Base-by-base conservation (phyloP, 2,888 invertebrate species). In the Oegoconia quadripuncta region DNA sequence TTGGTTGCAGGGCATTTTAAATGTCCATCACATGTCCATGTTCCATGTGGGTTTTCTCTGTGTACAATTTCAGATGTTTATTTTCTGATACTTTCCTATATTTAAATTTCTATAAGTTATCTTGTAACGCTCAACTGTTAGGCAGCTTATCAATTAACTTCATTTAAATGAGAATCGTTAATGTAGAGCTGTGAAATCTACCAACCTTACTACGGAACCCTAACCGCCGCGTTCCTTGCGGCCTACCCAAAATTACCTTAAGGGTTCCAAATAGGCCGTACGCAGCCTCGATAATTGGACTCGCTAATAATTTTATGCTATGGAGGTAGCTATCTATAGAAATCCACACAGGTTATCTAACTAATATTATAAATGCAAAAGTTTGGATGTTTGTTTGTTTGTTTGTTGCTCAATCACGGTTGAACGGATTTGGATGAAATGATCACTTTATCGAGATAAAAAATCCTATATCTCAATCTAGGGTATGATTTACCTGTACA, bases 141-240 rank as follows among this genome's bases (percentile, higher is more conserved):
- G 3, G 23, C 3, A 45, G 45, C 45, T 41, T 45, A 47, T 41
- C 45, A 46, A 42, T 50, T 46, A 52, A 51, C 50, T 49, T 52
- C 51, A 52, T 51, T 52, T 52, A 55, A 9, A 9, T 9, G 47
- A 48, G 45, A 49, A 48, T 33, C 53, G 48, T 52, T 49, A 53
- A 49, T 50, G 48, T 44, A 45, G 46, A 42, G 46, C 44, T 42
- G 40, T 41, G 39, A 41, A 42, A 52, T 46, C 46, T 44, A 44
- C 46, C 41, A 47, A 46, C 45, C 46, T 44, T 46, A 13, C 27
- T 35, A 41, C 36, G 40, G 39, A 36, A 47, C 43, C 52, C 44
- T 44, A 29, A 42, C 48, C 44, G 41, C 48, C 35, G 44, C 45
- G 44, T 40, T 45, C 37, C 54, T 48, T 39, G 44, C 43, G 38